Percentiles rank a stretch among this genome's conserved stretches.
phyloP scores from a whole-genome alignment of 2,113 vertebrate genomes.

The Gallinago undulata region DNA sequence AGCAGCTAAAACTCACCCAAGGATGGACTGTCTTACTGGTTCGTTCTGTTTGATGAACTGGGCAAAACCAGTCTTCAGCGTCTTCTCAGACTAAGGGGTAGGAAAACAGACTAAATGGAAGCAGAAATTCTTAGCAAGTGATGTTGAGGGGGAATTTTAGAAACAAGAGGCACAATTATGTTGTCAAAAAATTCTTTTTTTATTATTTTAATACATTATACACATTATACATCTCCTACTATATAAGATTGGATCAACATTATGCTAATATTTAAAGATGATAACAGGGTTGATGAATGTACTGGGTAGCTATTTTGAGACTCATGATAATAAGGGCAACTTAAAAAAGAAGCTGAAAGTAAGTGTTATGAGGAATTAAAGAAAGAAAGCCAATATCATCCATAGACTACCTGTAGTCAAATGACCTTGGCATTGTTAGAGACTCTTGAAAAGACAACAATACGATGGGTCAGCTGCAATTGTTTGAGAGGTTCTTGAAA shows the following conservation, averaged over 20 bases:
- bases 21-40: background rate
- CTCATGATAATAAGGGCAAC: fast-evolving
- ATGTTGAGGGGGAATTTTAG: background rate
- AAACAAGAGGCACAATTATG: background rate
- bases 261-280: background rate
- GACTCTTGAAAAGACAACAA: background rate
- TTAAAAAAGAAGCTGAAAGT: background rate
- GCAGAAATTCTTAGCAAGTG: background rate
- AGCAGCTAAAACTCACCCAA: background rate
- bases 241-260: background rate
- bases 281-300: background rate
- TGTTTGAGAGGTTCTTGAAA: background rate
- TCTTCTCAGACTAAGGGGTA: background rate
- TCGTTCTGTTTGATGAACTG: background rate
- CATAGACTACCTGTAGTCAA: background rate
- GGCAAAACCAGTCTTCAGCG: background rate
- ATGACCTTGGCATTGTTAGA: background rate
- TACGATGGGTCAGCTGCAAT: background rate
- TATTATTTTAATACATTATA: background rate
- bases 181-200: background rate
- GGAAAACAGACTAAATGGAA: background rate
- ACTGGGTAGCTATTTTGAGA: background rate
- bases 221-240: background rate
- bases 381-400: background rate
- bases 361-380: background rate